Conservation (phyloP, 2,797 vertebrate genomes). For the Ptychobarbus kaznakovi region DNA sequence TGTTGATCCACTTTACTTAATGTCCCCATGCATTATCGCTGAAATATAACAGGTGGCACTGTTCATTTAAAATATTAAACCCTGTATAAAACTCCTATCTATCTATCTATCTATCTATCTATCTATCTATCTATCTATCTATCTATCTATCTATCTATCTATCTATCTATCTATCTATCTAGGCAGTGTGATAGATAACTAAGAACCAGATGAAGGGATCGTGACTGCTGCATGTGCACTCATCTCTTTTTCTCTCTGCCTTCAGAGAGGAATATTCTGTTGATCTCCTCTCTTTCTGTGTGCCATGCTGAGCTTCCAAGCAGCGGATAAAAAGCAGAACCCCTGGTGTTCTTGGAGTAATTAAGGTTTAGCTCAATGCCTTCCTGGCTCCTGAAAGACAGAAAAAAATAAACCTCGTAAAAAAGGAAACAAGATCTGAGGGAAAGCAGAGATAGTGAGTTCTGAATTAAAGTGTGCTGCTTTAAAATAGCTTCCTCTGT, state of each 20-base stretch:
- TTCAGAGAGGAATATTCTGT: conserved; percentile 44
- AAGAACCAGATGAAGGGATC: conserved; percentile 18
- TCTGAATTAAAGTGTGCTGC: conserved; percentile 50
- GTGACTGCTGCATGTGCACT: conserved; percentile 29
- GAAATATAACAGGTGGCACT: conserved; percentile 12
- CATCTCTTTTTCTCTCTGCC: conserved; percentile 7
- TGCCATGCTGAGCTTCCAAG: conserved; percentile 45
- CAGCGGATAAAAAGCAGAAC: conserved; percentile 71
- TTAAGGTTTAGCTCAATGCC: conserved; percentile 74
- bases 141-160: conserved; percentile 18
- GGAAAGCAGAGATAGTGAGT: conserved; percentile 32
- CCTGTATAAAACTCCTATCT: neutral
- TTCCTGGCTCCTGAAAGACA: conserved; percentile 65
- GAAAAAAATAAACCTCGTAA: conserved; percentile 56
- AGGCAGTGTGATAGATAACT: neutral
- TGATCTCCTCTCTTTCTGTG: conserved; percentile 42
- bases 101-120: neutral
- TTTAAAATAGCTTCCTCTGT: conserved; percentile 11
- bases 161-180: conserved; percentile 18
- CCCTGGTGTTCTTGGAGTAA: conserved; percentile 75
- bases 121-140: conserved; percentile 40
- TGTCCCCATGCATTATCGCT: neutral
- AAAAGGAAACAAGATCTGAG: conserved; percentile 40
- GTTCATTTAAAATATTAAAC: neutral
- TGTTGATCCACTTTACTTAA: conserved; percentile 18